A percentile compares a stretch with the other conserved stretches of the same genome.
Evolutionary conservation across 2,888 invertebrate species (phyloP).

Genomic region (Pachycephus smyrnensis): DNA sequence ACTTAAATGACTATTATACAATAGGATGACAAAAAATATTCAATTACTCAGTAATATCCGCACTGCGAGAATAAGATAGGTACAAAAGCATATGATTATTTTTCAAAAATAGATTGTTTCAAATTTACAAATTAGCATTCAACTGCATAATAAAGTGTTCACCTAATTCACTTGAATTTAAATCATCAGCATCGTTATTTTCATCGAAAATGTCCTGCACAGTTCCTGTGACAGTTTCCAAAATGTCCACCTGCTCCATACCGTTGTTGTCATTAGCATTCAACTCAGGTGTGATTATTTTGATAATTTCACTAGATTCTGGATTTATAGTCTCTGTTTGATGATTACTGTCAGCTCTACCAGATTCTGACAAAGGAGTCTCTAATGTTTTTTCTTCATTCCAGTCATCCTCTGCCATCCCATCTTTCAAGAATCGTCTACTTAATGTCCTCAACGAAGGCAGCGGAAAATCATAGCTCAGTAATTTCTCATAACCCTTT

Average conservation of each 20-base stretch:
- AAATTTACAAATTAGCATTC: not conserved
- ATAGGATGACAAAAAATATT: not conserved
- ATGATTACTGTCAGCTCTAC: not conserved
- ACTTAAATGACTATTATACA: not conserved
- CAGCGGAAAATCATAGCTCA: constrained; percentile 51
- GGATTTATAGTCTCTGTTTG: not conserved
- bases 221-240: constrained; percentile 51
- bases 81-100: not conserved
- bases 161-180: constrained; percentile 46
- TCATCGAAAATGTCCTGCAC: constrained; percentile 63
- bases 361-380: not conserved
- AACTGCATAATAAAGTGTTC: constrained; percentile 36
- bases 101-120: not conserved
- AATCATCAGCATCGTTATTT: constrained; percentile 54
- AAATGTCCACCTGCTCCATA: not conserved
- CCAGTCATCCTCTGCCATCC: constrained; percentile 24
- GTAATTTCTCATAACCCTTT: constrained; percentile 48
- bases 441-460: constrained; percentile 43
- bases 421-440: constrained; percentile 28
- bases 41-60: constrained; percentile 32
- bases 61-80: not conserved
- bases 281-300: not conserved
- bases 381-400: not conserved
- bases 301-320: not conserved
- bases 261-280: not conserved